A percentile compares a stretch with the other conserved stretches of the same genome.
Conservation (phyloP, 2,797 vertebrate genomes). For the Myiothlypis coronata region DNA sequence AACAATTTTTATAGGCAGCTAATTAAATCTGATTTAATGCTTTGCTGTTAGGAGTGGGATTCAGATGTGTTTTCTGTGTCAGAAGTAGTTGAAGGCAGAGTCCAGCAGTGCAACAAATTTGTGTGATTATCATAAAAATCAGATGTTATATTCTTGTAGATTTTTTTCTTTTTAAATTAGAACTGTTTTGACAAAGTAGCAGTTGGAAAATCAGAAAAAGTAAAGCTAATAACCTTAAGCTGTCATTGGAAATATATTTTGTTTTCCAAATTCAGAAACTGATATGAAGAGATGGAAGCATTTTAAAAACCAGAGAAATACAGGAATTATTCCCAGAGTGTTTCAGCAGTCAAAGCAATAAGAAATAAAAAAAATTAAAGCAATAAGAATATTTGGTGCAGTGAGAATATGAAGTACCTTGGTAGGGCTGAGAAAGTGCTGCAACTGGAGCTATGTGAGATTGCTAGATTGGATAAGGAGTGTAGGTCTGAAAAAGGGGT, state of each 20-base stretch:
- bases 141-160: neutral
- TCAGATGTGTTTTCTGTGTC: neutral
- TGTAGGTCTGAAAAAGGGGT: neutral
- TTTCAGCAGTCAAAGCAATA: neutral
- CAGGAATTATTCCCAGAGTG: neutral
- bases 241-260: neutral
- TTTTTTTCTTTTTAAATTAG: neutral
- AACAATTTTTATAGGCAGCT: neutral
- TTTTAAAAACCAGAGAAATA: neutral
- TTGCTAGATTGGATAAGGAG: neutral
- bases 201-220: neutral
- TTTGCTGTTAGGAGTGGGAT: neutral
- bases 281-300: neutral
- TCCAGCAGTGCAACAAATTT: neutral
- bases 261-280: neutral
- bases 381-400: neutral
- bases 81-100: neutral
- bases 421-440: neutral
- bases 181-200: neutral
- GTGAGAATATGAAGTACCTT: neutral
- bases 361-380: neutral
- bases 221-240: neutral
- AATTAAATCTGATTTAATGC: neutral
- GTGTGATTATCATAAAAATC: neutral
- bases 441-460: neutral